Evolutionary conservation across 1,140 invertebrate genomes (phyloP).

Genomic region (Philotrypesis tridentata): DNA sequence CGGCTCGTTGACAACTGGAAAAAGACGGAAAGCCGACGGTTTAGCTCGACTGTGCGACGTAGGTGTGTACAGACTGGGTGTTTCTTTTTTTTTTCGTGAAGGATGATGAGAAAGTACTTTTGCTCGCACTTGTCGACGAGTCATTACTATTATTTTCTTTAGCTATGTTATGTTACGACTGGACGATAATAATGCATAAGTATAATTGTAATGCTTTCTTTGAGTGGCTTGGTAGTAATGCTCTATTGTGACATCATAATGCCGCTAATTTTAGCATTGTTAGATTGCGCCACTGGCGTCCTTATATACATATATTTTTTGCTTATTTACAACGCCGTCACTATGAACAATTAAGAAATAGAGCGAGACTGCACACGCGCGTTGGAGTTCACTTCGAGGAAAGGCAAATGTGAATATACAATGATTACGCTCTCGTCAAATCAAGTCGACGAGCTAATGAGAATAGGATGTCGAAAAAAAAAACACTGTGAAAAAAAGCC

Average conservation of each 20-base stretch:
- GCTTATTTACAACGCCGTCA: neutral
- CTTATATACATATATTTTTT: neutral
- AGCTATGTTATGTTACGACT: neutral
- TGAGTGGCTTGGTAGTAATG: neutral
- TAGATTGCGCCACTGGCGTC: neutral
- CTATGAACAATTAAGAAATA: neutral
- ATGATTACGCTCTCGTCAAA: neutral
- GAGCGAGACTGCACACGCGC: neutral
- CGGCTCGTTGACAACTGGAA: conserved; percentile 65
- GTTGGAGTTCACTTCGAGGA: no score
- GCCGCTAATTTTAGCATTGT: neutral
- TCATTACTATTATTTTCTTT: neutral
- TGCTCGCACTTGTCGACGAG: neutral
- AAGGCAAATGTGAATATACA: neutral
- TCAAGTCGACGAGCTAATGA: neutral
- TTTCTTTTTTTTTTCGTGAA: neutral
- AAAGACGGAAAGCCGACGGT: neutral
- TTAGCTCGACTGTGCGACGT: neutral
- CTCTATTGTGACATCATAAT: conserved; percentile 14
- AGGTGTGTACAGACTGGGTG: neutral
- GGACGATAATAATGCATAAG: neutral
- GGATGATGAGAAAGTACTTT: neutral
- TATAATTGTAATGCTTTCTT: conserved; percentile 19
- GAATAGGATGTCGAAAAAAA: neutral
- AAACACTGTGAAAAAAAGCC: neutral